phyloP scores from a whole-genome alignment of 2,797 vertebrate species.

The Eremophila alpestris region DNA sequence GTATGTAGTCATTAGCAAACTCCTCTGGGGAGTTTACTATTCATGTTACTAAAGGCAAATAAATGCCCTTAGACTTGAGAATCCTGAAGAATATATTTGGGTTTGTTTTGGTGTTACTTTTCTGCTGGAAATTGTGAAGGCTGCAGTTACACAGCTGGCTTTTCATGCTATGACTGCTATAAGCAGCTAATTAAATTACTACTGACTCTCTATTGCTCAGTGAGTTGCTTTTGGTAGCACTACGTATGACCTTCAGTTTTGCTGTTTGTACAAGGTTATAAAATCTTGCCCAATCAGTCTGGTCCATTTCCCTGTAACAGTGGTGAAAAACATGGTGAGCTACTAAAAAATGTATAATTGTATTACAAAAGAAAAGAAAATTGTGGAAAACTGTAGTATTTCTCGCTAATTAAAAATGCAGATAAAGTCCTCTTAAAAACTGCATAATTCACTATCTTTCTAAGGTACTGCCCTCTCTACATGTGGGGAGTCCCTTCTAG shows the following conservation, averaged over 20 bases:
- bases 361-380: not conserved
- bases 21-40: not conserved
- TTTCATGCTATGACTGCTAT: slow-evolving; percentile 45
- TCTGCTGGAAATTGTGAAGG: slow-evolving; percentile 25
- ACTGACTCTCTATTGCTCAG: not conserved
- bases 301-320: not conserved
- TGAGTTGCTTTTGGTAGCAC: slow-evolving; percentile 15
- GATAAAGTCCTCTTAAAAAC: not conserved
- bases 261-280: not conserved
- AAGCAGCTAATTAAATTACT: slow-evolving; percentile 64
- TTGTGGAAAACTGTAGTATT: not conserved
- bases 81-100: not conserved
- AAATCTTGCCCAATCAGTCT: not conserved
- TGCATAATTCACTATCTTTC: not conserved
- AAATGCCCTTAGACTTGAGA: not conserved
- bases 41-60: not conserved
- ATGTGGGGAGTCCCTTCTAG: not conserved
- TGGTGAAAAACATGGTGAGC: not conserved
- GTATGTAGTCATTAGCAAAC: not conserved
- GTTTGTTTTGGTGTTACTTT: not conserved
- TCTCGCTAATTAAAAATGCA: not conserved
- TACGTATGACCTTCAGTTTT: slow-evolving; percentile 14
- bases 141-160: slow-evolving; percentile 29
- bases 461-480: not conserved
- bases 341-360: not conserved